Evolutionary conservation across 2,797 vertebrate genomes (phyloP), one percentile per base, ranked within the genome.

Genomic region (Hippoglossus hippoglossus): DNA sequence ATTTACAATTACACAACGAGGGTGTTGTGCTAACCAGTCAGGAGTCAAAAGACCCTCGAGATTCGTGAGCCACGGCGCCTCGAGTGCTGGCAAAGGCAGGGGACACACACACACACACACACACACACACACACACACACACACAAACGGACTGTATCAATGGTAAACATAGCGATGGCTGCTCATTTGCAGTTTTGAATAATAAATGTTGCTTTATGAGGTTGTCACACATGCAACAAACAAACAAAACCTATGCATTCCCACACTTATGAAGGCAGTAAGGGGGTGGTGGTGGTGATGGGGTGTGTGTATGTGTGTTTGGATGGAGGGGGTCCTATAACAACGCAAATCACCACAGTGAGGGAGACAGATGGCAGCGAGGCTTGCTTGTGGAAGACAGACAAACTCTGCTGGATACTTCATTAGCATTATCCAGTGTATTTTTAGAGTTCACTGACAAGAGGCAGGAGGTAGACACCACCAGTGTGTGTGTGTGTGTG

Each of bases 381-480:
- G 83, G 84, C 73, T 75, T 60, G 72, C 77, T 82, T 47, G 81
- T 77, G 83, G 77, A 86, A 83, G 73, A 85, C 76, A 79, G 86
- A 88, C 82, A 85, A 84, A 89, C 84, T 75, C 87, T 73, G 86
- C 77, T 83, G 90, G 89, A 90, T 76, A 79, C 87, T 88, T 90
- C 82, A 87, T 91, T 89, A 89, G 82, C 83, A 86, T 87, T 81
- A 90, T 75, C 76, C 83, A 79, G 80, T 62, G 73, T 87, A 92
- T 90, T 92, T 90, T 89, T 90, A 90, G 89, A 91, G 88, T 86
- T 82, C 63, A 79, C 83, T 77, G 79, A 83, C 84, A 78, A 84
- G 77, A 85, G 57, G 72, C 76, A 84, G 83, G 82, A 86, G 79
- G 85, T 80, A 82, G 84, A 85, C 84, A 79, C 77, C 69, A 67